A percentile compares a stretch with the other conserved stretches of the same genome.
Conservation (phyloP, 2,113 vertebrate species). For the Noctilio leporinus region DNA sequence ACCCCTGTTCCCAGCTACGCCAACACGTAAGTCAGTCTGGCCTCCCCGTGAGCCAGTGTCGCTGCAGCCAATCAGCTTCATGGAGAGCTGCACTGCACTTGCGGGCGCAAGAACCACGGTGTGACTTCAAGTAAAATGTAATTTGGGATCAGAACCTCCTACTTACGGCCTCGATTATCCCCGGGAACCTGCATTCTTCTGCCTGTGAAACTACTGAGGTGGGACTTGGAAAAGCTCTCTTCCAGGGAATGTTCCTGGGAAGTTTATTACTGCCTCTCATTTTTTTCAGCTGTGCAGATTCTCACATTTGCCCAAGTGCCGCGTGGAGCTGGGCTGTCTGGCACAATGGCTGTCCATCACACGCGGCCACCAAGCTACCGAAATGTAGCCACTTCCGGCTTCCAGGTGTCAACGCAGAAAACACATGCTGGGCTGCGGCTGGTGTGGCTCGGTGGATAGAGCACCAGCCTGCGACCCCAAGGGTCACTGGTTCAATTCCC, state of each 20-base stretch:
- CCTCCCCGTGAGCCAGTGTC: rapidly evolving
- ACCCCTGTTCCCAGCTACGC: neutral
- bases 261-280: rapidly evolving
- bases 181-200: neutral
- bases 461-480: too few species aligned
- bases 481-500: too few species aligned
- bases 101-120: rapidly evolving
- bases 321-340: neutral
- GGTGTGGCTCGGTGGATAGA: too few species aligned
- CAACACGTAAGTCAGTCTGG: rapidly evolving
- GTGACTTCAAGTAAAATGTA: neutral
- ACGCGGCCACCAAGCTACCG: rapidly evolving
- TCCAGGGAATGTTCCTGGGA: neutral
- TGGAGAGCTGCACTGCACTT: neutral
- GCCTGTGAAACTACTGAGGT: rapidly evolving
- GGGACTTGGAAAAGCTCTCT: neutral
- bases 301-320: neutral
- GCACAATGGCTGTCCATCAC: rapidly evolving
- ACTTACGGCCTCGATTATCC: rapidly evolving
- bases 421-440: too few species aligned
- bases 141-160: neutral
- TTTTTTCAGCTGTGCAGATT: too few species aligned
- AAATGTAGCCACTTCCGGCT: neutral
- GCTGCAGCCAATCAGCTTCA: rapidly evolving
- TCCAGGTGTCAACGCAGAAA: rapidly evolving